Evolutionary conservation across 1,140 invertebrate genomes (phyloP), one percentile per base, ranked within the genome.

Genomic region (Drosophila ercepeae): DNA sequence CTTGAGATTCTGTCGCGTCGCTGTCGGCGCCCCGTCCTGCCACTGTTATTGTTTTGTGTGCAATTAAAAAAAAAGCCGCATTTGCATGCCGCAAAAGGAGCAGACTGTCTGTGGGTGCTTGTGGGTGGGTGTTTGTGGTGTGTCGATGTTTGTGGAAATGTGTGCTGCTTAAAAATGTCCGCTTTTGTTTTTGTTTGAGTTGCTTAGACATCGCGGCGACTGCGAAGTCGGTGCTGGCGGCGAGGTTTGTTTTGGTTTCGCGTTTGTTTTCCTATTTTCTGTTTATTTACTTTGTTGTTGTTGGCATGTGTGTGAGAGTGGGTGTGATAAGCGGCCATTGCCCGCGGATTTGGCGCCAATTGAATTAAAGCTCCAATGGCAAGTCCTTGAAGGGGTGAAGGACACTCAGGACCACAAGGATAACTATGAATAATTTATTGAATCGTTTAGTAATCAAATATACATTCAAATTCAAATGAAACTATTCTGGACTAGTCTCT

Each of bases 21-120:
- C 73, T 75, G 65, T 32, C 64, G 44, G n/a, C 39, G 49, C 36
- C 54, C 49, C 29, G 21, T 44, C 32, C 19, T 58, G 42, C 21
- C 42, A n/a, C n/a, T 44, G 16, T 16, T 19, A n/a, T 41, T 72
- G 48, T 72, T 50, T 42, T 82, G 53, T 52, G 49, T 61, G 69
- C 60, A 88, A 88, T 86, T 86, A 88, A 77, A 83, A 77, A 74
- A 67, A 75, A 77, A 70, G 71, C 75, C 42, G 71, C 76, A 74
- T 79, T 79, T 79, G 76, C 76, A 78, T 78, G 75, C 52, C 45
- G 58, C 51, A 41, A 25, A 52, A 57, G 59, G 59, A 48, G 23
- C 53, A 45, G 42, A 9, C 60, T 72, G 75, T 44, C 60, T 41
- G 21, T 32, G 29, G 29, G 21, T 21, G 21, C 4, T 21, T 29